Evolutionary conservation across 2,888 invertebrate species (phyloP).

Genomic region (Nemurella pictetii): DNA sequence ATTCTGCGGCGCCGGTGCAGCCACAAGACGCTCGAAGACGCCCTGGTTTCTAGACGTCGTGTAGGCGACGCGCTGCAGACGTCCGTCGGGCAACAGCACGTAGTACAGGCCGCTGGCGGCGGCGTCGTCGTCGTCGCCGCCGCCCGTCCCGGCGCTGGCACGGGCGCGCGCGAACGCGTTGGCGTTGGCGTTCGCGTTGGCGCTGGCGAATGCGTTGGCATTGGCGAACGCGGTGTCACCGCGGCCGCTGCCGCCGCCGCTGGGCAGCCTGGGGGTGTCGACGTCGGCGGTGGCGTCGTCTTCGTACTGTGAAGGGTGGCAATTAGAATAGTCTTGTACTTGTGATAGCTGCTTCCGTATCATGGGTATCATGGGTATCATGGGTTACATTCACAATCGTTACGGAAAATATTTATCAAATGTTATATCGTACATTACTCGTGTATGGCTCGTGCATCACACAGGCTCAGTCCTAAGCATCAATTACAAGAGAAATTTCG

Average conservation of each 20-base stretch:
- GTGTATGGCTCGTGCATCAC: too few relatives aligned
- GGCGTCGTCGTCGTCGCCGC: not conserved
- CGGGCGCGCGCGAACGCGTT: not conserved
- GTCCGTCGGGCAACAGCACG: constrained; percentile 45
- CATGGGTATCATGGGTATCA: too few relatives aligned
- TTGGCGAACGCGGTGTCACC: not conserved
- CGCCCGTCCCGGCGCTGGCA: not conserved
- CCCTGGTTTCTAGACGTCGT: constrained; percentile 34
- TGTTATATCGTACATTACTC: too few relatives aligned
- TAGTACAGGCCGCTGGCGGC: constrained; percentile 43
- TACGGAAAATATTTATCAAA: too few relatives aligned
- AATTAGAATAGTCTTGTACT: too few relatives aligned
- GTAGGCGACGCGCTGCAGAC: constrained; percentile 44
- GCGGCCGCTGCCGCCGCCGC: not conserved
- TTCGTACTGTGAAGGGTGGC: not conserved
- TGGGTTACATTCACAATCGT: too few relatives aligned
- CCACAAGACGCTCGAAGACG: constrained; percentile 24
- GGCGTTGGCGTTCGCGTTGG: not conserved
- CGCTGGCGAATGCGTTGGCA: not conserved
- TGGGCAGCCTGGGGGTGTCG: not conserved
- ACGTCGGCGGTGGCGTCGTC: not conserved
- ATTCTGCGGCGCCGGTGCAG: constrained; percentile 29
- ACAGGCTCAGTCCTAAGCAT: too few relatives aligned
- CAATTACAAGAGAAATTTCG: too few relatives aligned
- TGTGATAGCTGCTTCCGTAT: too few relatives aligned